phyloP scores from a whole-genome alignment of 1,140 invertebrate genomes.

The Trachymyrmex septentrionalis region DNA sequence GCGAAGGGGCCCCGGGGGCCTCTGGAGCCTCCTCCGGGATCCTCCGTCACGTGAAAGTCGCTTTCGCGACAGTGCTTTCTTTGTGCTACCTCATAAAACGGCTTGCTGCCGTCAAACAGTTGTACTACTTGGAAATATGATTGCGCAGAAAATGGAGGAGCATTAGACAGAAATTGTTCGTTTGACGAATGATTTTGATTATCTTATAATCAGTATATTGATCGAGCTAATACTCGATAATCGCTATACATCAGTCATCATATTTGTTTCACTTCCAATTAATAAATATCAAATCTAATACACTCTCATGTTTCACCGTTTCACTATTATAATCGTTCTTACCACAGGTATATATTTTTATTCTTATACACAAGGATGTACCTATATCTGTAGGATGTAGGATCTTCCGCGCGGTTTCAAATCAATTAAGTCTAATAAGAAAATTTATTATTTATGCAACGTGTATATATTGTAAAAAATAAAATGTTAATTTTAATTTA shows the following conservation, averaged over 20 bases:
- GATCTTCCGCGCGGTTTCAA: neutral
- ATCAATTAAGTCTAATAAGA: neutral
- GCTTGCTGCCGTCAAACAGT: neutral
- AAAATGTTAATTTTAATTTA: too few species aligned
- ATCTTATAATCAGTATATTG: neutral
- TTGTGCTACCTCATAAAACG: slow-evolving; percentile 23
- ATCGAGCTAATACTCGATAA: slow-evolving; percentile 9
- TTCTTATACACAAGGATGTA: neutral
- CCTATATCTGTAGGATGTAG: too few species aligned
- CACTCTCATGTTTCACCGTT: neutral
- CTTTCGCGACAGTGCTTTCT: slow-evolving; percentile 42
- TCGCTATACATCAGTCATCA: neutral
- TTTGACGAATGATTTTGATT: neutral
- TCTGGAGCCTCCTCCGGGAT: neutral
- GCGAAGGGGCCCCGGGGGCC: slow-evolving; percentile 44
- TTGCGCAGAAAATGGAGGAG: neutral
- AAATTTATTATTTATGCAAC: neutral
- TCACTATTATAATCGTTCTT: neutral
- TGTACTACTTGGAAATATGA: neutral
- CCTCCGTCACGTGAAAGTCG: slow-evolving; percentile 35
- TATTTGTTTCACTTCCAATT: neutral
- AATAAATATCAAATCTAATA: neutral
- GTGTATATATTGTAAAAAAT: too few species aligned
- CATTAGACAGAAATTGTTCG: neutral
- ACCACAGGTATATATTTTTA: neutral